Evolutionary conservation across 2,888 invertebrate genomes (phyloP).

Genomic region (Acrocyrtus sp.): DNA sequence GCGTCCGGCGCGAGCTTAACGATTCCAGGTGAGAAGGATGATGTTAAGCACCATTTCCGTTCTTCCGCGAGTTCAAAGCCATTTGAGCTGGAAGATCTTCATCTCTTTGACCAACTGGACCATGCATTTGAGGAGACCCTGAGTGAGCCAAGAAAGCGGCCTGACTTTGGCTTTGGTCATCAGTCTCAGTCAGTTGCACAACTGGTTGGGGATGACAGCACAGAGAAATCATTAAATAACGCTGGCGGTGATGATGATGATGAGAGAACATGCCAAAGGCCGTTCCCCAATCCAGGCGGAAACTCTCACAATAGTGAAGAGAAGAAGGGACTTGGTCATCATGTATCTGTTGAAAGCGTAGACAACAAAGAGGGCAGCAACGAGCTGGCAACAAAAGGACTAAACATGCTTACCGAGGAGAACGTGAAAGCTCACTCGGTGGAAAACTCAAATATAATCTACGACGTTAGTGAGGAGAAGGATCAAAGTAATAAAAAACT

Average conservation of each 20-base stretch:
- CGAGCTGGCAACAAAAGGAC: conserved; percentile 47
- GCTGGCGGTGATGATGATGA: neutral
- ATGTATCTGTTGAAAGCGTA: conserved; percentile 42
- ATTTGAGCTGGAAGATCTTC: conserved; percentile 63
- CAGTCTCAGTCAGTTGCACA: conserved; percentile 58
- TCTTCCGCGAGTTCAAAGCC: conserved; percentile 61
- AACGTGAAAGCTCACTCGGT: conserved; percentile 49
- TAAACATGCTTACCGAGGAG: conserved; percentile 46
- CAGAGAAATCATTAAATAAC: conserved; percentile 1
- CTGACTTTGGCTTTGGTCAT: conserved; percentile 47
- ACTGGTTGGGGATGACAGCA: conserved; percentile 15
- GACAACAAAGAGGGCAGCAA: conserved; percentile 32
- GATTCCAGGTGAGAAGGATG: conserved; percentile 52
- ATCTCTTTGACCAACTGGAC: conserved; percentile 63
- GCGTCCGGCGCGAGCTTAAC: conserved; percentile 4
- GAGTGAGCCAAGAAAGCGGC: conserved; percentile 53
- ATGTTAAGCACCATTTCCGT: conserved; percentile 58
- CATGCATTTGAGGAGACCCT: conserved; percentile 63
- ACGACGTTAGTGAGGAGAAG: conserved; percentile 38
- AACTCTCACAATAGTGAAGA: conserved; percentile 9
- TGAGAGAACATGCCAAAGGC: neutral
- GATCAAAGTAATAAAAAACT: conserved; percentile 38
- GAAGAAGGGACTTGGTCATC: conserved; percentile 24
- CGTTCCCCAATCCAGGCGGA: neutral
- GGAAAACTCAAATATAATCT: conserved; percentile 40